Evolutionary conservation across 2,797 vertebrate species (phyloP), one percentile per base, ranked within the genome.

Genomic region (Valencia hispanica): DNA sequence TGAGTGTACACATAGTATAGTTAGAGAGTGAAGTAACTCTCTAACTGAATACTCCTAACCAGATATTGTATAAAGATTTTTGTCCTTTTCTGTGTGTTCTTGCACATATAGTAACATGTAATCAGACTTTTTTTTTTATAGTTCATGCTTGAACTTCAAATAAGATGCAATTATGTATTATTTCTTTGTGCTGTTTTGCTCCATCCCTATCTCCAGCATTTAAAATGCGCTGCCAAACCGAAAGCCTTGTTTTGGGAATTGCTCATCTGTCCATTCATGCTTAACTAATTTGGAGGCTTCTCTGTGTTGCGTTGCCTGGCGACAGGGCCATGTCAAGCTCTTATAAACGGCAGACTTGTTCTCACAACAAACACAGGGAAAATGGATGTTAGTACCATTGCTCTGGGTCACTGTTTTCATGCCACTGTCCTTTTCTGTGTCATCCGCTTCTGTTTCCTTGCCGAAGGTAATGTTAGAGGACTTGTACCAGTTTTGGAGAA

Each of bases 241-340:
- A 27, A 80, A 77, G 78, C 74, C 71, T 74, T 87, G 84, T 88
- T 91, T 88, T 83, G 45, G 76, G 85, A 80, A 70, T 78, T 17
- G 45, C 83, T 91, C 84, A 85, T 91, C 81, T 84, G 78, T 76
- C 78, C 78, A 73, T 86, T 90, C 83, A 87, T 66, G 88, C 86
- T 86, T 74, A 66, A 84, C 86, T 93, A 90, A 92, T 88, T 86
- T 55, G 12, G 77, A 79, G 76, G 79, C 73, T 80, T 88, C 65
- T 81, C 78, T 80, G 75, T 82, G 74, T 79, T 65, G 79, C 53
- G 89, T 92, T 90, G 84, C 90, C 79, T 84, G 87, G 89, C 75
- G 25, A 92, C 88, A 30, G 65, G 59, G 74, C 77, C 71, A 82
- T 86, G 82, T 87, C 80, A 75, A 84, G 86, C 86, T 80, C 80